Percentiles rank a stretch among this genome's conserved stretches.
These are phyloP conservation scores for Enteromius trimaculatus DNA, from an alignment of 2,797 vertebrate species.

Conservation along the genomic window DNA sequence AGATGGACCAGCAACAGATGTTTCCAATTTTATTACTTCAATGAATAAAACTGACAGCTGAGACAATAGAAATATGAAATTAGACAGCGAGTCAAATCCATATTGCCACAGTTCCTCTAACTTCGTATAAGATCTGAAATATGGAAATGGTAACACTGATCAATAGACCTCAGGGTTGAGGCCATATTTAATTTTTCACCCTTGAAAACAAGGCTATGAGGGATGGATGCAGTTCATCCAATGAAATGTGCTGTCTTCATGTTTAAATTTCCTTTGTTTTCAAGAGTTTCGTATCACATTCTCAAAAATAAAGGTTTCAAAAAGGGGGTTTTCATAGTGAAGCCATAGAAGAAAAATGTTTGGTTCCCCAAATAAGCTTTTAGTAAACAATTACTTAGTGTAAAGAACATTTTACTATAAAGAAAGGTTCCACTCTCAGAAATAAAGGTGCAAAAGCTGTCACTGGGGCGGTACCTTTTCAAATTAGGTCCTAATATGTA, in stretches of 20 bases:
- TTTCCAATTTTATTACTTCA: conserved; percentile 19
- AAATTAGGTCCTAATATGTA: no score
- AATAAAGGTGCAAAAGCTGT: no score
- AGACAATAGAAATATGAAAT: conserved; percentile 30
- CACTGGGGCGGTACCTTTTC: no score
- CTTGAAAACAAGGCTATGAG: not conserved
- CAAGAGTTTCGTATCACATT: not conserved
- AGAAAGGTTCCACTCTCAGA: not conserved
- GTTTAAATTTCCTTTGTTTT: not conserved
- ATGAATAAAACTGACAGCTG: conserved; percentile 15
- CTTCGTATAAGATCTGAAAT: not conserved
- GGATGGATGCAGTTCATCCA: not conserved
- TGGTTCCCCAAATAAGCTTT: no score
- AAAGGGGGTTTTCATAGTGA: not conserved
- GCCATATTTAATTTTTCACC: not conserved
- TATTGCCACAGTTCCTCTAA: not conserved
- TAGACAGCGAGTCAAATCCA: not conserved
- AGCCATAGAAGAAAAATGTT: not conserved
- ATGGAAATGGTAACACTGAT: not conserved
- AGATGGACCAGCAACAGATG: conserved; percentile 34
- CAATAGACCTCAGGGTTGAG: not conserved
- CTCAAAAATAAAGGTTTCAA: not conserved
- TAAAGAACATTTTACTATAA: no score
- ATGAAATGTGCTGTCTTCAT: not conserved
- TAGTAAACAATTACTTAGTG: no score